Percentiles rank a stretch among this genome's conserved stretches.
These are phyloP conservation scores for Homarus americanus DNA, from an alignment of 1,140 invertebrate genomes.

Conservation along the genomic window DNA sequence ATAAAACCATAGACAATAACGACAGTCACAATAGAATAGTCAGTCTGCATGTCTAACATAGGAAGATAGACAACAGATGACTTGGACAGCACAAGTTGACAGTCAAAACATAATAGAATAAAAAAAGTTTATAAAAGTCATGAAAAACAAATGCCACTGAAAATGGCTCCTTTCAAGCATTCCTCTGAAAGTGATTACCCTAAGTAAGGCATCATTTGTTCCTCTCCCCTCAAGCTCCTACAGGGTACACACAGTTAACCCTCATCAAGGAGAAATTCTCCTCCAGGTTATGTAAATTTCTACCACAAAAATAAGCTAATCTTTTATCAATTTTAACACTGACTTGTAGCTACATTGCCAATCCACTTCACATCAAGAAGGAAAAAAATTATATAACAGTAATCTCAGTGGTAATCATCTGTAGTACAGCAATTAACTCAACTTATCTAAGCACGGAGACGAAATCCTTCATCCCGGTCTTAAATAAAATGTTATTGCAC, in stretches of 20 bases:
- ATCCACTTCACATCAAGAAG: not conserved
- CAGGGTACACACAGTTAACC: not conserved
- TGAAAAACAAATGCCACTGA: not conserved
- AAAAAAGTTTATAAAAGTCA: not conserved
- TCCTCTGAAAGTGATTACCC: conserved; percentile 16
- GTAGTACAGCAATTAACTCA: not conserved
- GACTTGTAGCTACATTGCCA: conserved; percentile 6
- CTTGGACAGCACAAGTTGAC: not conserved
- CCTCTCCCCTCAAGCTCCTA: not conserved
- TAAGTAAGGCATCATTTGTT: conserved; percentile 37
- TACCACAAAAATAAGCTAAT: not conserved
- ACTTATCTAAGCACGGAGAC: not conserved
- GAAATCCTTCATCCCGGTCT: not conserved
- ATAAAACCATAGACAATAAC: conserved; percentile 5
- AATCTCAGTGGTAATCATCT: conserved; percentile 7
- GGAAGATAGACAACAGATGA: conserved; percentile 58
- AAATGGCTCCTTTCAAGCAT: conserved; percentile 6
- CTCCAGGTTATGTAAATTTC: not conserved
- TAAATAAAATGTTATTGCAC: not conserved
- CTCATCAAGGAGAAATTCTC: not conserved
- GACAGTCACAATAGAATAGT: not conserved
- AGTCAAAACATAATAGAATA: not conserved
- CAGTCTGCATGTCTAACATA: conserved; percentile 53
- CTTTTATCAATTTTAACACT: not conserved
- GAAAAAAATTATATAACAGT: not conserved